Base-by-base conservation (phyloP, 2,113 vertebrate species). In the Cyanistes caeruleus region DNA sequence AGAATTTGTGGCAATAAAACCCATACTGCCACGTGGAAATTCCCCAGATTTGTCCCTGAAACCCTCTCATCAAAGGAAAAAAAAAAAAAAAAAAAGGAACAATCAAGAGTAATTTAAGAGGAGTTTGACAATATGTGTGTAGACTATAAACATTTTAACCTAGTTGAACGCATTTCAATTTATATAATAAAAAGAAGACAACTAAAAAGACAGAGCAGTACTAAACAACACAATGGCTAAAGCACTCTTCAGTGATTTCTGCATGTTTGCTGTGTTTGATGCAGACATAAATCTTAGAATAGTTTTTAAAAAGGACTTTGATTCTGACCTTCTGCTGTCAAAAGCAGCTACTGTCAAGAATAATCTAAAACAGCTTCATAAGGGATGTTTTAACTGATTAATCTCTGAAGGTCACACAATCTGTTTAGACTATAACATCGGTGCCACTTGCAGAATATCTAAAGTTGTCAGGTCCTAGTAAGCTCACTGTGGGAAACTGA, bases 321-420 rank as follows among this genome's bases (percentile, higher is more conserved):
- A 98, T 98, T 98, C 97, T 98, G 98, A 98, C 98, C 98, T 98
- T 98, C 98, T 98, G 89, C 98, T 98, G 97, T 98, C 98, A 98
- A 98, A 98, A 98, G 97, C 97, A 97, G 98, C 98, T 98, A 98
- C 98, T 98, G 98, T 98, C 98, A 98, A 98, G 97, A 98, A 98
- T 98, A 98, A 98, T 98, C 98, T 98, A 95, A 98, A 98, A 98
- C 97, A 98, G 98, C 98, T 98, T 98, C 98, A 98, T 98, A 98
- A 98, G 95, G 97, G 97, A 94, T 89, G 98, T 96, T 98, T 98
- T 98, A 98, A 97, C 98, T 98, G 98, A 98, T 98, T 98, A 98
- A 98, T 98, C 98, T 98, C 98, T 98, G 98, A 98, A 98, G 98
- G 98, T 98, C 98, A 98, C 94, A 96, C 97, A 52, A 97, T 97